Conservation (phyloP, 2,888 invertebrate genomes). For the Andrena fulva region DNA sequence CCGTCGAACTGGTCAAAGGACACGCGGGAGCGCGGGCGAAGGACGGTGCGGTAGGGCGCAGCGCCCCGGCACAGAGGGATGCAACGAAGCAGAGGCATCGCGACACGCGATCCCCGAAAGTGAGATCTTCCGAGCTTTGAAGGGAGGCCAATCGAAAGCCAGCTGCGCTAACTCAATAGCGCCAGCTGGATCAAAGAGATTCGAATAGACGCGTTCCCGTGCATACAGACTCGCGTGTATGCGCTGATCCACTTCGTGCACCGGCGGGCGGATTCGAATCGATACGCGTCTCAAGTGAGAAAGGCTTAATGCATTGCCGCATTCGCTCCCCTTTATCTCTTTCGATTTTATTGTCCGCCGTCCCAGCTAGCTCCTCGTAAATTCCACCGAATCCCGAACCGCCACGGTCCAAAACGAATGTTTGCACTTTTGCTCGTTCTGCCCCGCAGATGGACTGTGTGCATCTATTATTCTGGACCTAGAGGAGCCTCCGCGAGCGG, state of each 20-base stretch:
- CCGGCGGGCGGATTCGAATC: conserved; percentile 58
- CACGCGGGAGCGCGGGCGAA: background rate
- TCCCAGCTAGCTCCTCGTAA: background rate
- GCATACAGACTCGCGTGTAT: conserved; percentile 40
- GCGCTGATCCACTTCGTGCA: conserved; percentile 42
- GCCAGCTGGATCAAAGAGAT: conserved; percentile 62
- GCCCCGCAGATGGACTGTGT: background rate
- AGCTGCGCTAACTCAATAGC: conserved; percentile 60
- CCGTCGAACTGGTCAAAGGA: background rate
- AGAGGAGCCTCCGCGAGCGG: background rate
- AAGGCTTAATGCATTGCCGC: conserved; percentile 40
- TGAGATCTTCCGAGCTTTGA: conserved; percentile 58
- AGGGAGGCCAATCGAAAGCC: conserved; percentile 58
- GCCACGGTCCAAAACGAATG: background rate
- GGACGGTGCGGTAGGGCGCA: background rate
- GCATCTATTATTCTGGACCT: conserved; percentile 3
- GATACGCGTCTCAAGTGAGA: conserved; percentile 50
- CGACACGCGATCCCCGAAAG: conserved; percentile 52
- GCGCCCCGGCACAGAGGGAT: background rate
- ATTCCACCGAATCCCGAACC: background rate
- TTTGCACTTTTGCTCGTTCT: conserved; percentile 3
- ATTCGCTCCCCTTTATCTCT: conserved; percentile 16
- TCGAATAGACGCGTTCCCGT: conserved; percentile 60
- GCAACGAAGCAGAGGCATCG: conserved; percentile 20
- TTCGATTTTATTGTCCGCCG: conserved; percentile 1